A percentile compares a stretch with the other conserved stretches of the same genome.
Evolutionary conservation across 2,797 vertebrate species (phyloP).

Genomic region (Fringilla coelebs): DNA sequence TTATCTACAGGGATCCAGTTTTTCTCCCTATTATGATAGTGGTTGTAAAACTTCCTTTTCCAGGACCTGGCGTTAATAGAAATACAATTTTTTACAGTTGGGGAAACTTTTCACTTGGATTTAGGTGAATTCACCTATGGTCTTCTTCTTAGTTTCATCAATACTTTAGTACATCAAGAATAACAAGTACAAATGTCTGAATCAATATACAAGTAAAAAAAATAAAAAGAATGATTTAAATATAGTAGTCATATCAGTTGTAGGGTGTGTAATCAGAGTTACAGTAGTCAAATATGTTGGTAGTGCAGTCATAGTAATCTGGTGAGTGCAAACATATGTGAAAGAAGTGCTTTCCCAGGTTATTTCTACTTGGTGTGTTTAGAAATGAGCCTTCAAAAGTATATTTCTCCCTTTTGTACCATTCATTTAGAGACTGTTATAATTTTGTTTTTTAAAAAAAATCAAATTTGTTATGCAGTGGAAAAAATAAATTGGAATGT

Average conservation of each 20-base stretch:
- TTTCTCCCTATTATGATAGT: not conserved
- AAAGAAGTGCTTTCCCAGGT: not conserved
- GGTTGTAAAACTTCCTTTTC: not conserved
- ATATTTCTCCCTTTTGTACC: not conserved
- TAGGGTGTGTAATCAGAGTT: not conserved
- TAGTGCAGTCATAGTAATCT: not conserved
- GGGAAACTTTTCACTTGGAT: not conserved
- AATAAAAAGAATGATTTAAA: not conserved
- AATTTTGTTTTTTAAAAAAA: not conserved
- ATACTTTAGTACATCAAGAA: not conserved
- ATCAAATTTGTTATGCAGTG: not conserved
- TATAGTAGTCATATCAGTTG: not conserved
- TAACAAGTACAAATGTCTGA: not conserved
- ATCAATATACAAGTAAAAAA: not conserved
- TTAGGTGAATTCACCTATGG: not conserved
- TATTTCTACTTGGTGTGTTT: not conserved
- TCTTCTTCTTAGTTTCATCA: not conserved
- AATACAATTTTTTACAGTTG: not conserved
- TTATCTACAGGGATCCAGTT: not conserved
- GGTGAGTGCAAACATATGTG: not conserved
- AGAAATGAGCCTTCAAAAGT: not conserved
- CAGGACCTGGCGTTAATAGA: not conserved
- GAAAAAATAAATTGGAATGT: not conserved
- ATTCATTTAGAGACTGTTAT: not conserved
- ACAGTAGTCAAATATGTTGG: not conserved